Percentiles rank a stretch among this genome's conserved stretches.
These are phyloP conservation scores for Chrosomus eos DNA, from an alignment of 2,797 vertebrate genomes.

Conservation along the genomic window DNA sequence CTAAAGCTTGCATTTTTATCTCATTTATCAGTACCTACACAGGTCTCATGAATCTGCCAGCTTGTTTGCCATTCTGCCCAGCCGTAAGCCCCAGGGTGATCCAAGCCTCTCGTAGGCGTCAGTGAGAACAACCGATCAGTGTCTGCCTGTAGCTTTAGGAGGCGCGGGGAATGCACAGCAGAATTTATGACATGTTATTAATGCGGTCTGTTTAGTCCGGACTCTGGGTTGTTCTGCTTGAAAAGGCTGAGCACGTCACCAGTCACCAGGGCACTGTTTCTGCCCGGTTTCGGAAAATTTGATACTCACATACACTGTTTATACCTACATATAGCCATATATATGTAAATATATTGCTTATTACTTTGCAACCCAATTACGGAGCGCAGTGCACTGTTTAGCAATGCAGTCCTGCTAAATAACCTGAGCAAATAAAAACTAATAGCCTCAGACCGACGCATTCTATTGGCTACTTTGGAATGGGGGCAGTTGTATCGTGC, in stretches of 20 bases:
- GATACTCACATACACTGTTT: background rate
- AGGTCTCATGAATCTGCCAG: constrained; percentile 51
- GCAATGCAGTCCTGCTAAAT: constrained; percentile 33
- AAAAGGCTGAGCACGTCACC: constrained; percentile 12
- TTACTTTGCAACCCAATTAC: constrained; percentile 39
- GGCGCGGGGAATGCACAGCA: constrained; percentile 28
- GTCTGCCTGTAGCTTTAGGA: constrained; percentile 39
- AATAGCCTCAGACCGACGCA: constrained; percentile 28
- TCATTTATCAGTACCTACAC: constrained; percentile 43
- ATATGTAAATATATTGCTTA: constrained; percentile 41
- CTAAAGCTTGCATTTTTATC: constrained; percentile 56
- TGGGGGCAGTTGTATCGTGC: constrained; percentile 23
- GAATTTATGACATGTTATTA: constrained; percentile 42
- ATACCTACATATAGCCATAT: constrained; percentile 16
- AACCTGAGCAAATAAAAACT: constrained; percentile 42
- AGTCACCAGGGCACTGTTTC: constrained; percentile 8
- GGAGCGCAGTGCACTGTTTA: constrained; percentile 1
- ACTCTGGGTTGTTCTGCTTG: constrained; percentile 33
- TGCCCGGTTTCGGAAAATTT: constrained; percentile 9
- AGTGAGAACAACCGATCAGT: constrained; percentile 44
- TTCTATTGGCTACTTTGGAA: constrained; percentile 36
- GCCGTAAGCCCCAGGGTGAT: constrained; percentile 44
- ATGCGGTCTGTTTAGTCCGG: constrained; percentile 40
- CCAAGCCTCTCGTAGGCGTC: constrained; percentile 26
- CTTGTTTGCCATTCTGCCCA: constrained; percentile 54